These are phyloP conservation scores for Brachirus orientalis DNA, from an alignment of 2,113 vertebrate genomes.

Conservation along the genomic window DNA sequence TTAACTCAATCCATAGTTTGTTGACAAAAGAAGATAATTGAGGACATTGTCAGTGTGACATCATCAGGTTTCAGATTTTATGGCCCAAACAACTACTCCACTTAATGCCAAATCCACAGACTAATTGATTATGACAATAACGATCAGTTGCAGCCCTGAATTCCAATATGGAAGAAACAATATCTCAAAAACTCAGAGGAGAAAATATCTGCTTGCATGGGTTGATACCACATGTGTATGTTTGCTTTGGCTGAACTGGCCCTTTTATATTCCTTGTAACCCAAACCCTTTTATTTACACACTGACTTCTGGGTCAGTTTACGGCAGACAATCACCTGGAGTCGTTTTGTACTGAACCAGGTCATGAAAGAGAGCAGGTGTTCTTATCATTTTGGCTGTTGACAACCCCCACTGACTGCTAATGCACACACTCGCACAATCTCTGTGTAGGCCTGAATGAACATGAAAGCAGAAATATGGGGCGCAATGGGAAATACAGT, in stretches of 20 bases:
- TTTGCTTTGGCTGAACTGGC: constrained; percentile 3
- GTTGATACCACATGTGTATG: neutral
- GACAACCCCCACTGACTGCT: constrained; percentile 47
- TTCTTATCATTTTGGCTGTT: neutral
- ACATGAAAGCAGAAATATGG: constrained; percentile 14
- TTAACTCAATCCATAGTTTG: too few species aligned
- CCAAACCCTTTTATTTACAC: too few species aligned
- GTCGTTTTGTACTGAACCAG: neutral
- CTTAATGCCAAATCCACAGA: constrained; percentile 74
- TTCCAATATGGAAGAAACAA: too few species aligned
- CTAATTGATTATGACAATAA: too few species aligned
- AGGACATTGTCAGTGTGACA: too few species aligned
- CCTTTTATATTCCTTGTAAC: neutral
- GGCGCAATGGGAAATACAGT: constrained; percentile 29
- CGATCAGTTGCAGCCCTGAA: too few species aligned
- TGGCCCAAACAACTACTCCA: too few species aligned
- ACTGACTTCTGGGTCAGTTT: neutral
- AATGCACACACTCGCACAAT: too few species aligned
- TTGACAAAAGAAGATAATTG: too few species aligned
- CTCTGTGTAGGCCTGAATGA: neutral
- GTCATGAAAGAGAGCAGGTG: neutral
- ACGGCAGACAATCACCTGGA: neutral
- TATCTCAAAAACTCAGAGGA: neutral
- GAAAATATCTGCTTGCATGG: neutral
- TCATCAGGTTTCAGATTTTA: too few species aligned